phyloP scores from a whole-genome alignment of 2,113 vertebrate species.

The Atractosteus spatula region DNA sequence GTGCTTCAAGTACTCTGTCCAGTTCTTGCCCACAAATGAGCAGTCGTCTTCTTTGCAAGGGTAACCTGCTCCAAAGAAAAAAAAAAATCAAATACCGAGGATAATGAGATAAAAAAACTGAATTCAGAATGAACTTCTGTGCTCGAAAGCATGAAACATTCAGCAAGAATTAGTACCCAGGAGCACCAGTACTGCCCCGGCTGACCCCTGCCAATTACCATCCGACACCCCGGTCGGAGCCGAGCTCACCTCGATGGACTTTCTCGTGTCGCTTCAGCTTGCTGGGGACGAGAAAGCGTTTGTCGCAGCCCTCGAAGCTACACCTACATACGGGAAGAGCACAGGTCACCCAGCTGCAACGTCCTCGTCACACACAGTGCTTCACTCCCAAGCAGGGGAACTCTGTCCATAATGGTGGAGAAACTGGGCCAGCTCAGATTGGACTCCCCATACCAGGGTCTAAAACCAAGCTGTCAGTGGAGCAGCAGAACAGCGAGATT shows the following conservation, averaged over 20 bases:
- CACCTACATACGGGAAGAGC: conserved; percentile 61
- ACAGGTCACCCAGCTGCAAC: background rate
- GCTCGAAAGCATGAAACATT: background rate
- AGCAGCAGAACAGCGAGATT: no score
- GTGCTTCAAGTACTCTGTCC: conserved; percentile 83
- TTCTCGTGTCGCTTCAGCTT: conserved; percentile 75
- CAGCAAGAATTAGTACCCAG: no score
- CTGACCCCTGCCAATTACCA: no score
- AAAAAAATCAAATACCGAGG: background rate
- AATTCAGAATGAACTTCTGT: background rate
- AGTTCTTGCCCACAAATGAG: conserved; percentile 77
- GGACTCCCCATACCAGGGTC: no score
- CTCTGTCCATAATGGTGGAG: no score
- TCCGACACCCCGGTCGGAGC: no score
- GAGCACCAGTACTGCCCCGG: no score
- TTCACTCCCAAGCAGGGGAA: no score
- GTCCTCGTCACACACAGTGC: no score
- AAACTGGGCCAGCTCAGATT: no score
- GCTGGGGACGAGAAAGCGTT: conserved; percentile 60
- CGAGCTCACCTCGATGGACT: conserved; percentile 73
- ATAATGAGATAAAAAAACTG: background rate
- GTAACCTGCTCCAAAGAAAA: conserved; percentile 68
- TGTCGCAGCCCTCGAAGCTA: conserved; percentile 68
- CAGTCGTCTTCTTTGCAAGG: conserved; percentile 74
- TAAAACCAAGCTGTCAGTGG: no score